A percentile compares a stretch with the other conserved stretches of the same genome.
Evolutionary conservation across 2,888 invertebrate species (phyloP).

Genomic region (Dolichopus griseipennis): DNA sequence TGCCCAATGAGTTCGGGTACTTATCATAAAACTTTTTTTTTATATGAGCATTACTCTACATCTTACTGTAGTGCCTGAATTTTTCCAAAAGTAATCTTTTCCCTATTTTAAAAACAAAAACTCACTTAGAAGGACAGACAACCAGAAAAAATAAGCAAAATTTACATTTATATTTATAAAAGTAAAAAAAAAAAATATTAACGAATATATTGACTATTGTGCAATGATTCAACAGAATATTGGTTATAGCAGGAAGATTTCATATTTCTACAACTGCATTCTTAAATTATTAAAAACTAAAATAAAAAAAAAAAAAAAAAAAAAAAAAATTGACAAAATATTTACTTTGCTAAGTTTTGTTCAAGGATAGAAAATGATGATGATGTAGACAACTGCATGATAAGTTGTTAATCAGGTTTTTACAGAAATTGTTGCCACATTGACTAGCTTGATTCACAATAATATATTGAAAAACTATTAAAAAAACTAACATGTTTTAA

Average conservation of each 20-base stretch:
- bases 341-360: background rate
- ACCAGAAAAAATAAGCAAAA: too few relatives aligned
- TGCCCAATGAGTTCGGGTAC: too few relatives aligned
- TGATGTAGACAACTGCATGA: background rate
- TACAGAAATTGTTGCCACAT: background rate
- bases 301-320: too few relatives aligned
- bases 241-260: background rate
- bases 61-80: too few relatives aligned
- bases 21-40: too few relatives aligned
- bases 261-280: background rate
- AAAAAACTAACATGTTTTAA: background rate
- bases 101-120: too few relatives aligned
- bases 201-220: background rate
- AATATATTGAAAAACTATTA: background rate
- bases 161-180: too few relatives aligned
- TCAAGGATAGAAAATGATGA: background rate
- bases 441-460: background rate
- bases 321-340: too few relatives aligned
- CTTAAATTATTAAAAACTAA: background rate
- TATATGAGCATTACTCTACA: too few relatives aligned
- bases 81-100: too few relatives aligned
- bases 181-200: too few relatives aligned
- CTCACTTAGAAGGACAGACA: too few relatives aligned
- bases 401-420: background rate
- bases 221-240: conserved; percentile 1